phyloP scores from a whole-genome alignment of 2,797 vertebrate genomes.

The Typhlichthys subterraneus region DNA sequence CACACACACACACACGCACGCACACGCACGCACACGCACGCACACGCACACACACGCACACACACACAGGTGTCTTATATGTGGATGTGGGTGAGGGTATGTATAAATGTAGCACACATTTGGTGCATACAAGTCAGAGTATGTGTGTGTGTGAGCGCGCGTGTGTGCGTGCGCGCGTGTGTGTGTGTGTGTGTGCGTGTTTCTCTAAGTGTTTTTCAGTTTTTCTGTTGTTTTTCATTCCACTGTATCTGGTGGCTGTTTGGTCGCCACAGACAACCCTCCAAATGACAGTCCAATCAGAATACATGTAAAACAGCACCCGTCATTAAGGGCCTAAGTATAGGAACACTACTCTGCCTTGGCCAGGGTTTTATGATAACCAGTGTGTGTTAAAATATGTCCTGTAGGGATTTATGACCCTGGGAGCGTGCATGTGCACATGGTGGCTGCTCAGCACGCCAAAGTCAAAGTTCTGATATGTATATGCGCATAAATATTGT shows the following conservation, averaged over 20 bases:
- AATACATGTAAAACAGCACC: conserved; percentile 72
- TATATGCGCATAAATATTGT: background rate
- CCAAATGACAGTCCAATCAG: conserved; percentile 79
- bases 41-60: too few species aligned
- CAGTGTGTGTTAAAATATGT: conserved; percentile 66
- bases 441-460: conserved; percentile 13
- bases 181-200: conserved; percentile 8
- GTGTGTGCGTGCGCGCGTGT: background rate
- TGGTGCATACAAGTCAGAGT: conserved; percentile 2
- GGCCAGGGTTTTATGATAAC: conserved; percentile 65
- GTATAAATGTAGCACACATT: background rate
- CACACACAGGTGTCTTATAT: too few species aligned
- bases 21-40: too few species aligned
- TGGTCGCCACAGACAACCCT: conserved; percentile 62
- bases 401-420: conserved; percentile 58
- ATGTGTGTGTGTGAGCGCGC: conserved; percentile 4
- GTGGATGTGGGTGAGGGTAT: conserved; percentile 24
- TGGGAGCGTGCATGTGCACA: conserved; percentile 20
- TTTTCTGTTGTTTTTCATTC: conserved; percentile 60
- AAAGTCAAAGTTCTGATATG: background rate
- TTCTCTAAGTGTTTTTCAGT: conserved; percentile 24
- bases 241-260: conserved; percentile 58
- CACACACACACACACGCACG: too few species aligned
- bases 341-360: conserved; percentile 58
- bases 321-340: conserved; percentile 77